A percentile compares a stretch with the other conserved stretches of the same genome.
Evolutionary conservation across 2,113 vertebrate genomes (phyloP).

Genomic region (Alexandromys fortis): DNA sequence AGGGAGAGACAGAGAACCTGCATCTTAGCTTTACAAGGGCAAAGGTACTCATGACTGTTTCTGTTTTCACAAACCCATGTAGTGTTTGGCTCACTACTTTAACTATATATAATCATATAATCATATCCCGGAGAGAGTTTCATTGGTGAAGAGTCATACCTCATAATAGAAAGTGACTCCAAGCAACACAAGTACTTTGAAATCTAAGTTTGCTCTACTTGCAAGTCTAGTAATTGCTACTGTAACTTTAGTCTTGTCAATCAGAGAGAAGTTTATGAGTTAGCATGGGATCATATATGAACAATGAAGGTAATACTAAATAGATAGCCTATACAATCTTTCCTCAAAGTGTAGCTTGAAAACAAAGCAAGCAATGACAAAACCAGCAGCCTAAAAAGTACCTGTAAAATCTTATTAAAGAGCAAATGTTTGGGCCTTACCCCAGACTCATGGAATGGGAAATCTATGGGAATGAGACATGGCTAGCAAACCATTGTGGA

Average conservation of each 20-base stretch:
- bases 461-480: not conserved
- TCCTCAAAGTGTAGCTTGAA: not conserved
- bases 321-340: constrained; percentile 22
- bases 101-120: constrained; percentile 15
- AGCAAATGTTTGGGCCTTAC: not conserved
- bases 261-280: constrained; percentile 54
- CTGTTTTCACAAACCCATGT: constrained; percentile 46
- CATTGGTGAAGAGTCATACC: constrained; percentile 24
- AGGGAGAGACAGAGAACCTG: not conserved
- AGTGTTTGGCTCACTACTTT: not conserved
- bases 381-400: not conserved
- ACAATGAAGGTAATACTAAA: constrained; percentile 16
- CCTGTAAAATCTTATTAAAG: not conserved
- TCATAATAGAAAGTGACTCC: constrained; percentile 61
- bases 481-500: not conserved
- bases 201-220: constrained; percentile 54
- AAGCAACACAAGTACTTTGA: constrained; percentile 55
- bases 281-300: not conserved
- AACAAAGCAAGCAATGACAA: not conserved
- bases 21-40: not conserved
- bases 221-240: constrained; percentile 2
- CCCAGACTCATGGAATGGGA: not conserved
- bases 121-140: constrained; percentile 56
- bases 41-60: constrained; percentile 2
- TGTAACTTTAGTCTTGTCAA: constrained; percentile 67